Evolutionary conservation across 1,140 invertebrate genomes (phyloP), one percentile per base, ranked within the genome.

Genomic region (Eupeodes corollae): DNA sequence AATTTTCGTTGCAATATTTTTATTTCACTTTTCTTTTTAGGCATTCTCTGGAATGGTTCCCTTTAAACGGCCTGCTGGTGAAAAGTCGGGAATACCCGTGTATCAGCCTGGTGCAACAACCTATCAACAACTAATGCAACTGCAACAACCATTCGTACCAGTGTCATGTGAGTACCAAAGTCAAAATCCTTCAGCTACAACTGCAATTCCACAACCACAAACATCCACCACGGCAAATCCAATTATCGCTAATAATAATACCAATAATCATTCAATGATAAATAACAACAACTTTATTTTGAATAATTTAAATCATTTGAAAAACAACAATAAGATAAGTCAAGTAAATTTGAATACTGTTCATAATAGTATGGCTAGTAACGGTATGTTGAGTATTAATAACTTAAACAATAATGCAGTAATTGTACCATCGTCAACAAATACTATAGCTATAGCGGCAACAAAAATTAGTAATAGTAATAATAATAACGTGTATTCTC

Each of bases 111-210:
- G 78, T 66, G 83, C 83, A 61, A 86, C 86, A 57, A 87, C 88
- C 60, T 94, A 94, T 75, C 91, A 95, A 73, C 90, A 90, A 75
- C 78, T 94, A 71, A 92, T 95, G 88, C 89, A 90, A 76, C 75
- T 90, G 56, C 86, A 89, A 75, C 89, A 93, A 80, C 88, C 88
- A 63, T 88, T 86, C 77, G 84, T 88, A 77, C 84, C 85, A 79
- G 84, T 88, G 74, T 88, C 84, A 86, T 88, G 85, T 88, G 84
- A 88, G 86, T 88, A 87, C 80, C 79, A 78, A 73, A 77, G 75
- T 74, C 80, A 79, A 72, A 75, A 77, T 69, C 73, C 72, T 73
- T 74, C 37, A 26, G 16, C 44, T 45, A 37, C 51, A 39, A 47
- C 38, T 26, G 21, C 37, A 18, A 47, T 30, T 47, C 31, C 32